Conservation (phyloP, 2,113 vertebrate genomes). For the Macrotus californicus region DNA sequence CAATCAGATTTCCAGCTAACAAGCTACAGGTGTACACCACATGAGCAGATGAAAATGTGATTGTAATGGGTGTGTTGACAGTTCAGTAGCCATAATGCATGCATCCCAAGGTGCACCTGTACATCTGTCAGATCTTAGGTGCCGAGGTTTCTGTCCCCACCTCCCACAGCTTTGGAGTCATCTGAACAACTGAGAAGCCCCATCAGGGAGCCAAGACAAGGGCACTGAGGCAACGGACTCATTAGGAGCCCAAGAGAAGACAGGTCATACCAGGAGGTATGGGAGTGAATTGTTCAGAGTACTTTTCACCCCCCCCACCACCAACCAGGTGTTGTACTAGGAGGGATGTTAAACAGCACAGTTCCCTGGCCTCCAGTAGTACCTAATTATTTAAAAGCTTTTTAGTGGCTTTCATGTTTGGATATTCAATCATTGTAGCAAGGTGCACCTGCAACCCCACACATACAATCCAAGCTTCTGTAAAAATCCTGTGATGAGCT, state of each 20-base stretch:
- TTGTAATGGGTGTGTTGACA: constrained; percentile 85
- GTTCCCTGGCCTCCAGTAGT: constrained; percentile 10
- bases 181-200: constrained; percentile 47
- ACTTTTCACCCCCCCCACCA: neutral
- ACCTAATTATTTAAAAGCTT: constrained; percentile 71
- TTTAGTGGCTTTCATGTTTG: constrained; percentile 61
- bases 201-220: constrained; percentile 51
- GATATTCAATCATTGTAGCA: constrained; percentile 39
- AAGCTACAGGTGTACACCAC: constrained; percentile 83
- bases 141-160: neutral
- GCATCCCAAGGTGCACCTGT: constrained; percentile 79
- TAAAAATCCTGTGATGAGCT: constrained; percentile 51
- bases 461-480: constrained; percentile 34
- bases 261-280: neutral
- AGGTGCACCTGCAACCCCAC: constrained; percentile 13
- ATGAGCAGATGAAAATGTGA: constrained; percentile 81
- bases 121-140: constrained; percentile 73
- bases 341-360: constrained; percentile 6
- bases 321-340: neutral
- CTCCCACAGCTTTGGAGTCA: constrained; percentile 17
- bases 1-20: constrained; percentile 81
- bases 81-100: constrained; percentile 79
- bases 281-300: neutral
- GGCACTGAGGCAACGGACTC: neutral
- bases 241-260: neutral